Conservation (phyloP, 2,797 vertebrate species). For the Manis pentadactyla region DNA sequence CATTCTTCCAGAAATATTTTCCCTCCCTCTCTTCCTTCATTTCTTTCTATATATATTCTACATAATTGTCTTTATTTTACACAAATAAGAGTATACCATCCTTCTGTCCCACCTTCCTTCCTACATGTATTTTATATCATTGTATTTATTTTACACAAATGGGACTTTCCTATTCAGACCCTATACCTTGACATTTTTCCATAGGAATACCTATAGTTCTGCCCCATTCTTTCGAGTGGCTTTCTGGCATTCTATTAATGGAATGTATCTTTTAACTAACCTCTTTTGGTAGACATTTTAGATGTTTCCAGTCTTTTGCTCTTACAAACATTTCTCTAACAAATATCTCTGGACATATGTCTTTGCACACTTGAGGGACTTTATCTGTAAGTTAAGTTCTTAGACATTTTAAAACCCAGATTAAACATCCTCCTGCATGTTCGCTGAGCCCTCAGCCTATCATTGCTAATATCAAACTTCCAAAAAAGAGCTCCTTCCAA, state of each 20-base stretch:
- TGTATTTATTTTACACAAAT: slow-evolving; percentile 3
- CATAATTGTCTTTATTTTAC: slow-evolving; percentile 32
- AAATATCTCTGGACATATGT: neutral
- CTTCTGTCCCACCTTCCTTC: slow-evolving; percentile 8
- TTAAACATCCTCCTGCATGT: neutral
- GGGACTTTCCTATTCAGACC: neutral
- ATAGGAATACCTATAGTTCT: neutral
- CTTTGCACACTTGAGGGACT: neutral
- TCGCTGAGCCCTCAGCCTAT: neutral
- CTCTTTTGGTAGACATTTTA: neutral
- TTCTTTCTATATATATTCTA: neutral
- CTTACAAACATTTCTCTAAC: slow-evolving; percentile 21
- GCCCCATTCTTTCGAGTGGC: neutral
- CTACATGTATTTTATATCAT: neutral
- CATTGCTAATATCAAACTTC: neutral
- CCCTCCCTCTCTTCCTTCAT: neutral
- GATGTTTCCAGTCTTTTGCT: neutral
- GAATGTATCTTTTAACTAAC: neutral
- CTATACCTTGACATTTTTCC: neutral
- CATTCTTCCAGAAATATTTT: slow-evolving; percentile 42
- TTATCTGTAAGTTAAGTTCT: slow-evolving; percentile 39
- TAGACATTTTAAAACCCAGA: slow-evolving; percentile 16
- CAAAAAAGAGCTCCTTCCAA: slow-evolving; percentile 57
- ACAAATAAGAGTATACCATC: neutral
- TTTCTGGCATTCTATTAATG: slow-evolving; percentile 3